Evolutionary conservation across 2,797 vertebrate genomes (phyloP), one percentile per base, ranked within the genome.

Genomic region (Semaprochilodus insignis): DNA sequence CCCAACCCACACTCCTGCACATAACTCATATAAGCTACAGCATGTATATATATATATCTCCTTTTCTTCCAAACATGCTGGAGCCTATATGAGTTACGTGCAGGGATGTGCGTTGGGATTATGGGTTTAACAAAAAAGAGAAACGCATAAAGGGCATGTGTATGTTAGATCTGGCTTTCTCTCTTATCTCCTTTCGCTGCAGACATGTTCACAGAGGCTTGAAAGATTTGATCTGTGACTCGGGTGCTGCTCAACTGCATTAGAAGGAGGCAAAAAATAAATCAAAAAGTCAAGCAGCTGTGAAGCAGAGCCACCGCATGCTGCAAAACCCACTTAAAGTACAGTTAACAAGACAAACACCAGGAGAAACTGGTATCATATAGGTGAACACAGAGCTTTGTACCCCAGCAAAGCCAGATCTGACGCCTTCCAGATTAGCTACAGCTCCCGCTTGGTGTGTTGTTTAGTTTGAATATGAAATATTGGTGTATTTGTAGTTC

Each of bases 251-350:
- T 77, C 59, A 19, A n/a, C 60, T 75, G 63, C 59, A 83, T 83
- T 81, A 71, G 69, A 74, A 67, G 69, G 21, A 74, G 67, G 74
- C 17, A 40, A 67, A 81, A 31, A 86, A 86, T 79, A 79, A 83
- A 83, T 83, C 75, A 78, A 72, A 77, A 83, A 75, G 65, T 27
- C 65, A 75, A 67, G 52, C 70, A 71, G 52, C 77, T 69, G 51
- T 81, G 83, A 76, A 86, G 77, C 81, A 67, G 69, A 14, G 62
- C 15, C 55, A 63, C 62, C 54, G 70, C 52, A 70, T 52, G 31
- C 73, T 78, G 74, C 75, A 31, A 25, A 27, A 57, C n/a, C 66
- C 57, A 48, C 44, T 78, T 70, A 70, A 44, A 40, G 77, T 51
- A 79, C 54, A 71, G 66, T 71, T 55, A 71, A 78, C 62, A 14